A percentile compares a stretch with the other conserved stretches of the same genome.
Evolutionary conservation across 2,797 vertebrate genomes (phyloP).

Genomic region (Lacerta bilineata): DNA sequence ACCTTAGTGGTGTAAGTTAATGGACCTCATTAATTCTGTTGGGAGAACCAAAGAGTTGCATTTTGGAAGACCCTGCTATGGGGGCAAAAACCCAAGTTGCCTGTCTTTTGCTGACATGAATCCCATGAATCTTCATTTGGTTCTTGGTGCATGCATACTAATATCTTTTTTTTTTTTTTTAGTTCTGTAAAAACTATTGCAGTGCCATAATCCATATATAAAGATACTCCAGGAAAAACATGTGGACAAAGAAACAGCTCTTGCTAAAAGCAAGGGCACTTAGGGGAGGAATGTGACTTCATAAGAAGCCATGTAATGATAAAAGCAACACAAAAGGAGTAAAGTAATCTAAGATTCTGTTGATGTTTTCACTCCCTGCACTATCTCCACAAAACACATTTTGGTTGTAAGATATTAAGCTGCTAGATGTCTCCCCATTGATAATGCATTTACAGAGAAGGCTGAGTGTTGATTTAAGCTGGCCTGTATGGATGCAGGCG

Average conservation of each 20-base stretch:
- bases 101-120: background rate
- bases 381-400: slow-evolving; percentile 72
- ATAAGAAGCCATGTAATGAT: slow-evolving; percentile 38
- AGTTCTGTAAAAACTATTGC: background rate
- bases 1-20: background rate
- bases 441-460: slow-evolving; percentile 60
- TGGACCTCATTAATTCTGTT: background rate
- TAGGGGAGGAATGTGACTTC: slow-evolving; percentile 3
- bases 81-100: background rate
- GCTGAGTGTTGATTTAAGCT: slow-evolving; percentile 64
- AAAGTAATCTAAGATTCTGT: slow-evolving; percentile 67
- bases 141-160: background rate
- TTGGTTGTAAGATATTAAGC: slow-evolving; percentile 68
- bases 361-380: slow-evolving; percentile 66
- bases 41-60: background rate
- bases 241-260: background rate
- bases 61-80: background rate
- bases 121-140: background rate
- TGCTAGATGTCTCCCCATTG: slow-evolving; percentile 60
- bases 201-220: slow-evolving; percentile 12
- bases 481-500: slow-evolving; percentile 54
- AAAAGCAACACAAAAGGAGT: slow-evolving; percentile 46
- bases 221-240: slow-evolving; percentile 8
- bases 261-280: slow-evolving; percentile 48
- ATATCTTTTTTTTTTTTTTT: background rate